Percentiles rank a stretch among this genome's conserved stretches.
Evolutionary conservation across 2,113 vertebrate genomes (phyloP).

Genomic region (Passer montanus): DNA sequence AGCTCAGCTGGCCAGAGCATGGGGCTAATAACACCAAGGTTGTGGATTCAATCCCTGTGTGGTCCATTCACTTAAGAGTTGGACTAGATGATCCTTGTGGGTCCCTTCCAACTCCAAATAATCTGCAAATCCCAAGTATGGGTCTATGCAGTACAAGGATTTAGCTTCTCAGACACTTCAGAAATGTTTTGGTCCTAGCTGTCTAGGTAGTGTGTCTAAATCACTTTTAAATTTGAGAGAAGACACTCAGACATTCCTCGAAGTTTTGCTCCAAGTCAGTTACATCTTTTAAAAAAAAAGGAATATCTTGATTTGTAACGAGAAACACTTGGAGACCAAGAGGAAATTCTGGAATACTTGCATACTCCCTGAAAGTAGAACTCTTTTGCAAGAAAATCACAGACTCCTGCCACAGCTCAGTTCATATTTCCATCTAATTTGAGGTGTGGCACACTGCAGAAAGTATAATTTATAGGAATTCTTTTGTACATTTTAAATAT

Average conservation of each 20-base stretch:
- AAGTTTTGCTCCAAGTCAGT: neutral
- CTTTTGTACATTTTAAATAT: neutral
- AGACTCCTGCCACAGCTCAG: neutral
- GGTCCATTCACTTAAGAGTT: neutral
- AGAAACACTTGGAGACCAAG: neutral
- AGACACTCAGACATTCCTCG: neutral
- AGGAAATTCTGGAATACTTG: slow-evolving; percentile 29
- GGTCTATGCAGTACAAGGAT: neutral
- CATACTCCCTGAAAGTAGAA: neutral
- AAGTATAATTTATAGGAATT: neutral
- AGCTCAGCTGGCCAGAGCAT: neutral
- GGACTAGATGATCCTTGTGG: neutral
- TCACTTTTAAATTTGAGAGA: neutral
- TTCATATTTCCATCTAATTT: slow-evolving; percentile 11
- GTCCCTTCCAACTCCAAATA: neutral
- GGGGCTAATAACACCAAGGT: too few species aligned
- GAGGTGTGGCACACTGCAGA: neutral
- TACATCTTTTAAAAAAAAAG: neutral
- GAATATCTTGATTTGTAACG: neutral
- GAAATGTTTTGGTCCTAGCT: neutral
- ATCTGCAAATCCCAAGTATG: neutral
- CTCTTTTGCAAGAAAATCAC: neutral
- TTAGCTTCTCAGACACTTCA: neutral
- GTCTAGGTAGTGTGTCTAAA: neutral
- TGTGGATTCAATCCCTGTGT: neutral